These are phyloP conservation scores for Bettongia penicillata DNA, from an alignment of 2,113 vertebrate species.

Conservation along the genomic window DNA sequence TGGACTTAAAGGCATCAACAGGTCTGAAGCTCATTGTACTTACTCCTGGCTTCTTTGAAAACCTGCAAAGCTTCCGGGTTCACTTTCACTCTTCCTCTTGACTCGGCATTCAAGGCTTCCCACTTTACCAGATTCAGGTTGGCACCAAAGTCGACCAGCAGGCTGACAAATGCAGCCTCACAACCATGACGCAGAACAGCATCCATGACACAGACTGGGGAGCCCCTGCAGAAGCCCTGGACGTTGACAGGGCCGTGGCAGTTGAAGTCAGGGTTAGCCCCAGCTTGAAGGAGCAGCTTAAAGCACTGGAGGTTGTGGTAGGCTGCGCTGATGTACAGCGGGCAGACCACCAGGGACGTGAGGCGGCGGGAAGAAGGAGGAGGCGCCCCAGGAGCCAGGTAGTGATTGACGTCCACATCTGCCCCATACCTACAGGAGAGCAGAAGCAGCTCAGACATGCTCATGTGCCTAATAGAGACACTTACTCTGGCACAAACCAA, in stretches of 20 bases:
- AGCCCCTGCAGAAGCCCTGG: constrained; percentile 87
- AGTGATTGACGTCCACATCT: constrained; percentile 94
- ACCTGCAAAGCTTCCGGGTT: constrained; percentile 89
- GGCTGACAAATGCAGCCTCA: constrained; percentile 88
- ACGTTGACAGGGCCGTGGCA: constrained; percentile 91
- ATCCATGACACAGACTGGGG: constrained; percentile 92
- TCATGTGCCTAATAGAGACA: neutral
- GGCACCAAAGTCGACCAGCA: constrained; percentile 94
- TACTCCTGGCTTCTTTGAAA: constrained; percentile 91
- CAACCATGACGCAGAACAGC: constrained; percentile 94
- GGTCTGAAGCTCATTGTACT: constrained; percentile 71
- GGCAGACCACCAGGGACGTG: constrained; percentile 93
- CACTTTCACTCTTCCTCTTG: constrained; percentile 87
- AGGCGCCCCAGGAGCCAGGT: constrained; percentile 81
- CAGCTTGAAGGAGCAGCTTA: constrained; percentile 91
- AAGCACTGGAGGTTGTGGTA: constrained; percentile 96
- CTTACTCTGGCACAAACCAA: neutral
- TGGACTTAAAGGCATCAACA: neutral
- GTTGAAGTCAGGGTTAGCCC: constrained; percentile 95
- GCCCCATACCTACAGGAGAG: constrained; percentile 87
- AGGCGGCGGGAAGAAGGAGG: constrained; percentile 87
- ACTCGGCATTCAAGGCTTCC: constrained; percentile 84
- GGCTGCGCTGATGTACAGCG: constrained; percentile 94
- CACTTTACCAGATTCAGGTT: constrained; percentile 89
- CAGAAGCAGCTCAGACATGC: neutral